Base-by-base conservation (phyloP, 2,797 vertebrate genomes). In the Parauchenoglanis ngamensis region DNA sequence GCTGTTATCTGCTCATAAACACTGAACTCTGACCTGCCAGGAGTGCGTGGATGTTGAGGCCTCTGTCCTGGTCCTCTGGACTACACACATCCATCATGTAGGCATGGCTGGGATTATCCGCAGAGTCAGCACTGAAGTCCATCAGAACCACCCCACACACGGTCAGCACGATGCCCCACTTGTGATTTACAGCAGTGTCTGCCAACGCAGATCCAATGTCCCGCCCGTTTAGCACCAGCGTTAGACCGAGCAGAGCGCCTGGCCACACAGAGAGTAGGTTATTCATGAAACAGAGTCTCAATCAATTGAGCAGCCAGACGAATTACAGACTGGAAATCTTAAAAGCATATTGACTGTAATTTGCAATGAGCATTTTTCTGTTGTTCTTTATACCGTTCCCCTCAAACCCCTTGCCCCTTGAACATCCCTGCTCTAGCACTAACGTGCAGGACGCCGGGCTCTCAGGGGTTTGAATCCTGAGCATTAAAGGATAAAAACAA, bases 81-180 rank as follows among this genome's bases (percentile, higher is more conserved):
- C 97, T 94, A 90, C 98, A 99, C 10, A 99, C 98, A 2, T 99
- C 98, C 98, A 99, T 99, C 98, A 99, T 99, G 94, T 99, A 99
- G 54, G 98, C 98, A 0, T 99, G 98, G 89, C 97, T 99, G 1
- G 98, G 98, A 91, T 97, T 99, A 92, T 99, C 98, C 0, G 98
- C 98, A 0, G 98, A 99, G 93, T 99, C 98, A 0, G 98, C 98
- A 0, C 98, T 99, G 94, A 99, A 99, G 94, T 99, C 98, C 98
- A 99, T 98, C 85, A 99, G 94, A 68, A 99, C 97, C 89, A 99
- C 98, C 0, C 98, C 98, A 0, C 98, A 99, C 88, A 99, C 92
- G 0, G 98, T 99, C 87, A 99, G 95, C 80, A 97, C 88, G 28
- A 99, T 97, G 0, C 98, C 98, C 98, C 98, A 99, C 84, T 97